These are phyloP conservation scores for Mallateleia sp. DNA, from an alignment of 2,888 invertebrate genomes.

Conservation along the genomic window DNA sequence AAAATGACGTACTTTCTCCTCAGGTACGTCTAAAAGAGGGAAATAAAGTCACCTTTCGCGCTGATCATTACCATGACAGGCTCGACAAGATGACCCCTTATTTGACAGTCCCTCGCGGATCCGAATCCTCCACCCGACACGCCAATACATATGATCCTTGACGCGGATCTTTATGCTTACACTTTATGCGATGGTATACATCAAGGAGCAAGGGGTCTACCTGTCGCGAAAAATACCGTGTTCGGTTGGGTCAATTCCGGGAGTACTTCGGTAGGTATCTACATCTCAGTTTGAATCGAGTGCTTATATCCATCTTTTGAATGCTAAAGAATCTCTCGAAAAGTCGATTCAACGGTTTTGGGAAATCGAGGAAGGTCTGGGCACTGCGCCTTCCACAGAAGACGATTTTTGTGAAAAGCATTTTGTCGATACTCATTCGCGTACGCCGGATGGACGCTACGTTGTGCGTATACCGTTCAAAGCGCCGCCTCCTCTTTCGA, in stretches of 20 bases:
- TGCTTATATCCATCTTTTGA: not conserved
- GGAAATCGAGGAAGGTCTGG: slow-evolving; percentile 1
- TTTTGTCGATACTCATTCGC: slow-evolving; percentile 13
- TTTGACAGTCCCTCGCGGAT: slow-evolving; percentile 21
- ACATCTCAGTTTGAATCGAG: not conserved
- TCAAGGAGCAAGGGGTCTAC: not conserved
- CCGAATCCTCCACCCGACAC: not conserved
- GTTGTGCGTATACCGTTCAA: too few species aligned
- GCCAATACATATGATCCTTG: slow-evolving; percentile 12
- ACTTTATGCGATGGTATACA: slow-evolving; percentile 8
- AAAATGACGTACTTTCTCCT: too few species aligned
- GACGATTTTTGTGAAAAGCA: slow-evolving; percentile 6
- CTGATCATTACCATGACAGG: too few species aligned
- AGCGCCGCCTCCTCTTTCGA: too few species aligned
- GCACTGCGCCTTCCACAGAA: too few species aligned
- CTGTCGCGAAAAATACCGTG: not conserved
- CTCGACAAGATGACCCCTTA: too few species aligned
- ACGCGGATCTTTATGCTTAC: not conserved
- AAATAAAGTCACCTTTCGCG: too few species aligned
- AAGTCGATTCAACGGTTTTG: not conserved
- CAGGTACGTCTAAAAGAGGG: too few species aligned
- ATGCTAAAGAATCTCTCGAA: not conserved
- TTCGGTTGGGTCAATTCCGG: slow-evolving; percentile 15
- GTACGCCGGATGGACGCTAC: slow-evolving; percentile 2
- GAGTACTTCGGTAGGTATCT: not conserved